phyloP scores from a whole-genome alignment of 2,797 vertebrate species.

The Danio kyathit region DNA sequence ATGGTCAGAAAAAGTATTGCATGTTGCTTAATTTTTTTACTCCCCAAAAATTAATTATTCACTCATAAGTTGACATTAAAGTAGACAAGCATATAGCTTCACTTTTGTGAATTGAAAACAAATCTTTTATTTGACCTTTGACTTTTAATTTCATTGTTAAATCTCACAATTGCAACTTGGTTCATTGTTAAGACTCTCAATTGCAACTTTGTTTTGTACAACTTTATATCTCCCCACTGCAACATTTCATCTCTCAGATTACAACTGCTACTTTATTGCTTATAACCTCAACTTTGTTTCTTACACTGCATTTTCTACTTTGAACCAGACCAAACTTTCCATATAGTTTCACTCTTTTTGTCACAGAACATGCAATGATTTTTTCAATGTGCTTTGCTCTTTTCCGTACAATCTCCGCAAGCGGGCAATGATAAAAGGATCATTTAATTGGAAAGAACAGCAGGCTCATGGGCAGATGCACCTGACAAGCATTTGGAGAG shows the following conservation, averaged over 20 bases:
- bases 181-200: too few species aligned
- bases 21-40: too few species aligned
- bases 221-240: too few species aligned
- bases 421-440: neutral
- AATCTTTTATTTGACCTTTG: too few species aligned
- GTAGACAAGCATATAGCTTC: too few species aligned
- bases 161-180: neutral
- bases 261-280: too few species aligned
- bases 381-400: constrained; percentile 9
- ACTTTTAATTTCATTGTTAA: neutral
- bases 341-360: constrained; percentile 12
- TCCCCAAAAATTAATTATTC: too few species aligned
- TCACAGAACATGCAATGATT: constrained; percentile 3
- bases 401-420: constrained; percentile 16
- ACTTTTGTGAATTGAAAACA: too few species aligned
- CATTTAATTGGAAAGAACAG: neutral
- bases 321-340: neutral
- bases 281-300: neutral
- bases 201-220: too few species aligned
- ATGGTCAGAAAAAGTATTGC: too few species aligned
- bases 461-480: constrained; percentile 38
- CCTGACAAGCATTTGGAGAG: constrained; percentile 43
- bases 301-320: neutral
- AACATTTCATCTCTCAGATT: neutral
- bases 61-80: too few species aligned